Base-by-base conservation (phyloP, 1,140 invertebrate species). In the Lethrus apterus region DNA sequence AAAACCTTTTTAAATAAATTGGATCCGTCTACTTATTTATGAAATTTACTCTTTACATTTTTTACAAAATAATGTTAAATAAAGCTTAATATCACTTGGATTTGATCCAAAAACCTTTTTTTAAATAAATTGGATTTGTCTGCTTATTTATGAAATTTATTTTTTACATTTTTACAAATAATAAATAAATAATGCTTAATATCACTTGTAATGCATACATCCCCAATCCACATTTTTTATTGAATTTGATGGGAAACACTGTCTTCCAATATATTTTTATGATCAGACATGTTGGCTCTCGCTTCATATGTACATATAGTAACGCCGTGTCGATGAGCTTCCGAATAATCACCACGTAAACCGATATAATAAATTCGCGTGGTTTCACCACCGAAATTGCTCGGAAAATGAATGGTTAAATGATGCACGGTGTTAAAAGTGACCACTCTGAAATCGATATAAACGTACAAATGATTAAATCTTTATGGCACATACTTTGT, bases 311-410 rank as follows among this genome's bases (percentile, higher is more conserved):
- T 87, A 58, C 88, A 89, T 57, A 95, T 90, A 15, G 86, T 86
- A 3, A 95, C 87, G 46, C 89, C 89, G 64, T 94, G 89, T 42
- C 81, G 73, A 60, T 86, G 86, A 0, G 77, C 82, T 58, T 83
- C 78, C n/a, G 75, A 77, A 71, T 86, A 95, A 71, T 97, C 92
- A 4, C 93, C 93, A 64, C 82, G 83, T n/a, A 98, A 72, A 9
- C 93, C 93, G 64, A 98, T 96, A 62, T 97, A 98, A 62, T 89
- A 91, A 45, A 98, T 81, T 62, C 77, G 80, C 1, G 92, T 92
- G 41, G 70, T 79, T 30, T 93, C 89, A 18, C 75, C 78, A 24
- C 90, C 90, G 70, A 85, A 89, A 68, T 93, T 95, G 15, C 70
- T 76, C 4, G 87, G 88, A 65, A 98, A 93, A 68, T 96, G 82